Evolutionary conservation across 2,113 vertebrate species (phyloP).

Genomic region (Oophaga pumilio): DNA sequence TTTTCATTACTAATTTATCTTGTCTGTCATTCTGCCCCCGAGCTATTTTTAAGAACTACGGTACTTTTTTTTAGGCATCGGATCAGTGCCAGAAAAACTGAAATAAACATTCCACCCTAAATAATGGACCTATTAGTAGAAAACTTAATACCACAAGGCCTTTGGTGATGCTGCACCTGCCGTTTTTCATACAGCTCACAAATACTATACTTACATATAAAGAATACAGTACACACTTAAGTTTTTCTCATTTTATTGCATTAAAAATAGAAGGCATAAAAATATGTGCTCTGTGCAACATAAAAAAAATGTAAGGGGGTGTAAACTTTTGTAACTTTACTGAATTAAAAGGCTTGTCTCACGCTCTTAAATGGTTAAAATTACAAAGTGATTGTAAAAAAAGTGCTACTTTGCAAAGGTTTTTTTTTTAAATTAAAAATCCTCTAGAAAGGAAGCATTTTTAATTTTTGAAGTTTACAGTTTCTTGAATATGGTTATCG

Average conservation of each 20-base stretch:
- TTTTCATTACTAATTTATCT: conserved; percentile 22
- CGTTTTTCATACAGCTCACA: background rate
- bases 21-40: conserved; percentile 31
- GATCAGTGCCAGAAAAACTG: background rate
- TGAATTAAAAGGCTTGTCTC: background rate
- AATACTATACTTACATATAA: background rate
- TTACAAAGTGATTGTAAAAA: too few species aligned
- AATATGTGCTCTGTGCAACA: background rate
- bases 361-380: too few species aligned
- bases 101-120: background rate
- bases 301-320: background rate
- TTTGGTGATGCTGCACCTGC: background rate
- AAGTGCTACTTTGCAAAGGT: too few species aligned
- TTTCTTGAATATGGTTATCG: too few species aligned
- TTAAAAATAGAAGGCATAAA: background rate
- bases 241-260: background rate
- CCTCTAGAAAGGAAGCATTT: too few species aligned
- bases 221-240: background rate
- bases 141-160: background rate
- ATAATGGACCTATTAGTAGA: background rate
- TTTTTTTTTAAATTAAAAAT: too few species aligned
- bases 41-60: conserved; percentile 27
- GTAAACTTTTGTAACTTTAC: background rate
- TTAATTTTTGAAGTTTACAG: too few species aligned
- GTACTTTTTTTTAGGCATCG: conserved; percentile 7